Percentiles rank a stretch among this genome's conserved stretches.
These are phyloP conservation scores for Morpho deidamia DNA, from an alignment of 2,888 invertebrate genomes.

Conservation along the genomic window DNA sequence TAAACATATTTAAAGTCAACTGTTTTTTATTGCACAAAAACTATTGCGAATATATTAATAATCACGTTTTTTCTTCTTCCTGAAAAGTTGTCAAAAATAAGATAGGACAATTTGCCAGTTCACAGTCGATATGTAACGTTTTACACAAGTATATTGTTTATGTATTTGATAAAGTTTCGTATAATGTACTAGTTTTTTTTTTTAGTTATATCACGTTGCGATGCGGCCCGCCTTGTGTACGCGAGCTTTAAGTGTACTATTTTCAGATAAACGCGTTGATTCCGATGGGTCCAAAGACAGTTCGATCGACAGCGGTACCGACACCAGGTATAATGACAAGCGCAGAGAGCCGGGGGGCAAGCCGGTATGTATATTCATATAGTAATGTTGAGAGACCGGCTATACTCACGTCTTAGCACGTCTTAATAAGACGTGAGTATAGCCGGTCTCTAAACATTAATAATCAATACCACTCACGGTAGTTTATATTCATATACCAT, in stretches of 20 bases:
- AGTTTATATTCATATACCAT: not conserved
- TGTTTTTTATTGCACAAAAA: no score
- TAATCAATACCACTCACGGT: no score
- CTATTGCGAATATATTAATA: no score
- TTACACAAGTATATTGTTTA: not conserved
- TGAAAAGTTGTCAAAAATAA: no score
- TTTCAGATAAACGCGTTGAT: conserved; percentile 80
- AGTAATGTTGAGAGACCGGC: no score
- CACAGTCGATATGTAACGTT: no score
- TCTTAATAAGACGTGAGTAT: no score
- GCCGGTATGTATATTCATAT: conserved; percentile 58
- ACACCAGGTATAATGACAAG: conserved; percentile 79
- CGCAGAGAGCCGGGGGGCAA: conserved; percentile 74
- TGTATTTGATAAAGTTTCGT: not conserved
- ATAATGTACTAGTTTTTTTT: not conserved
- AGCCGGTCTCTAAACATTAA: no score
- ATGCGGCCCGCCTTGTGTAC: not conserved
- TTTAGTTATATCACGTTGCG: not conserved
- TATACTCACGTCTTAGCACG: no score
- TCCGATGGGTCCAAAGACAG: conserved; percentile 88
- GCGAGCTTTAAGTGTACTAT: not conserved
- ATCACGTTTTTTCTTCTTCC: no score
- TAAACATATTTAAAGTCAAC: no score
- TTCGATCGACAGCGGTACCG: conserved; percentile 89
- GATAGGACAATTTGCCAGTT: no score